Conservation (phyloP, 2,797 vertebrate genomes). For the Sebastes cheni region DNA sequence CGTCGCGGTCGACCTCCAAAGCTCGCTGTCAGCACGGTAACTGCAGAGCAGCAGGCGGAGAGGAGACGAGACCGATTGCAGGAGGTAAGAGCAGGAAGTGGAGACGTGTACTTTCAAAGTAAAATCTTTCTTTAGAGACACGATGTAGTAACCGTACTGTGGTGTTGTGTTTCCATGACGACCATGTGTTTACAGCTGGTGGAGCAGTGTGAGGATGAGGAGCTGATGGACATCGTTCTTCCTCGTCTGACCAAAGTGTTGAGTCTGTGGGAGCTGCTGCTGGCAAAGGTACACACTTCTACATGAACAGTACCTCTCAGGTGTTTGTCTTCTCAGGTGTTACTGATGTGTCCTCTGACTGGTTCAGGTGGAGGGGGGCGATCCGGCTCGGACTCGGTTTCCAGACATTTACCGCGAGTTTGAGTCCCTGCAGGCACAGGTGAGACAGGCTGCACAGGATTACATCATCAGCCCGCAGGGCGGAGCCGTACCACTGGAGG, state of each 20-base stretch:
- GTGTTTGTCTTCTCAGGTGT: no score
- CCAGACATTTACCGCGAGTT: constrained; percentile 93
- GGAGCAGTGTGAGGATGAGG: constrained; percentile 88
- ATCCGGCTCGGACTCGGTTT: constrained; percentile 82
- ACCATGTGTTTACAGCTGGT: constrained; percentile 78
- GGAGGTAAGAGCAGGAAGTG: constrained; percentile 80
- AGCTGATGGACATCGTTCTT: constrained; percentile 89
- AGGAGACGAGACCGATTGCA: constrained; percentile 83
- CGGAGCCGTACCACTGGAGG: constrained; percentile 82
- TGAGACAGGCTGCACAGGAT: constrained; percentile 89
- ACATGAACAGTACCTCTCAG: no score
- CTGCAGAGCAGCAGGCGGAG: constrained; percentile 75
- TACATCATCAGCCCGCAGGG: constrained; percentile 83
- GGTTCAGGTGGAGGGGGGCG: constrained; percentile 85
- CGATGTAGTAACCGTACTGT: not conserved
- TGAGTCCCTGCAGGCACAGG: constrained; percentile 89
- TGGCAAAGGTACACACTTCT: constrained; percentile 86
- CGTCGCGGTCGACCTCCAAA: constrained; percentile 83
- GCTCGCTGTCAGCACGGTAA: constrained; percentile 52
- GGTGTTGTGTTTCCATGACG: not conserved
- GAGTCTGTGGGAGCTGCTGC: constrained; percentile 91
- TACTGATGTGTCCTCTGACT: not conserved
- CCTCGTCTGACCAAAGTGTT: constrained; percentile 88
- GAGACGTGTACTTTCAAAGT: not conserved
- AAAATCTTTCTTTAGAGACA: not conserved